Evolutionary conservation across 2,888 invertebrate species (phyloP), one percentile per base, ranked within the genome.

Genomic region (Acanthosoma haemorrhoidale): DNA sequence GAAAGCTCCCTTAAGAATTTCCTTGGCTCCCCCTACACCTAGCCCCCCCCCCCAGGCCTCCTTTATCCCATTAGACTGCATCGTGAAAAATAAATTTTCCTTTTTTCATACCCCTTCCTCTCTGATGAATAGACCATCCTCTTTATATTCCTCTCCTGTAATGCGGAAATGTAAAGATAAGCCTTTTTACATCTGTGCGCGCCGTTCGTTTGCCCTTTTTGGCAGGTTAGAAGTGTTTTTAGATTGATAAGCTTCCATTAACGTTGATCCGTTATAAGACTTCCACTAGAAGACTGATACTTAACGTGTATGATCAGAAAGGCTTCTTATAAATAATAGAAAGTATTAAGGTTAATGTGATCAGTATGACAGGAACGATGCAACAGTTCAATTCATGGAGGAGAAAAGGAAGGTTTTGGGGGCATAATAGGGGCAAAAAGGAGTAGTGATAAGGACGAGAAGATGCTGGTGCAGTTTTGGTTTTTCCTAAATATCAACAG

Each of bases 1-100:
- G 61, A 61, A 61, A 61, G 61, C 61, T 15, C 18, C 61, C 36
- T 61, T 61, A 21, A 36, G 61, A 36, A 21, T 61, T 61, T 36
- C 36, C 18, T 18, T 51, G 9, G 5, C 15, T 18, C 21, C 15
- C 51, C 51, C 51, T 21, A 3, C 15, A n/a, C 51, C 51, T 41
- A 15, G 36, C 16, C n/a, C 13, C 16, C 4, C 41, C 41, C 13
- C 18, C 32, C 59, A 31, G 18, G 9, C 59, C 31, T 61, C 18
- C 61, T 61, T 61, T 61, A 61, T 36, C 61, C 61, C 61, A 61
- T 61, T 61, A 61, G 21, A 51, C 36, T 61, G 61, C 61, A 34
- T 36, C 61, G 21, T 34, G 61, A 36, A 61, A 61, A 59, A 61
- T 34, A 34, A 61, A 38, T 34, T 61, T 61, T 36, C 36, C 21